These are phyloP conservation scores for Xiphophorus couchianus DNA, from an alignment of 2,113 vertebrate genomes.

Conservation along the genomic window DNA sequence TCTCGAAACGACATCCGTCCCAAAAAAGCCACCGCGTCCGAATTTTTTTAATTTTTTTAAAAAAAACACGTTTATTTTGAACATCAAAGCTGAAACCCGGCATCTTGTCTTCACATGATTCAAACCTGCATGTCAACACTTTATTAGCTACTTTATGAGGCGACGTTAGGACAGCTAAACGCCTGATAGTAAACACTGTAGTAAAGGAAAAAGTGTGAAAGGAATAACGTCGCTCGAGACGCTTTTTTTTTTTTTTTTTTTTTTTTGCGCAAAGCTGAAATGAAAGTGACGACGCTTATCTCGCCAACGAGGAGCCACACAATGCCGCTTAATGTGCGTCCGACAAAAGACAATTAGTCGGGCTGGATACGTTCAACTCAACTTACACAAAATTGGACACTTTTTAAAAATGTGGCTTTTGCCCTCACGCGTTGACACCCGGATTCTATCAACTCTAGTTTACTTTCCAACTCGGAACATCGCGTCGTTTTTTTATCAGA, in stretches of 20 bases:
- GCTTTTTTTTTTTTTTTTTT: no score
- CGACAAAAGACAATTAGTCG: constrained; percentile 75
- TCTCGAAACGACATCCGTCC: constrained; percentile 57
- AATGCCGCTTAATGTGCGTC: constrained; percentile 51
- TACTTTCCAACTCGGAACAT: constrained; percentile 5
- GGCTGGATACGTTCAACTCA: constrained; percentile 67
- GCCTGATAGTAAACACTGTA: constrained; percentile 64
- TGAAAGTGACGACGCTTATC: constrained; percentile 61
- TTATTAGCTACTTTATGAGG: constrained; percentile 64
- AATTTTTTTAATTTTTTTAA: no score
- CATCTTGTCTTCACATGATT: constrained; percentile 42
- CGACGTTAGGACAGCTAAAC: constrained; percentile 77
- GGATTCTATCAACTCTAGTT: constrained; percentile 9
- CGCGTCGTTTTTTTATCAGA: constrained; percentile 11
- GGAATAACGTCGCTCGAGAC: not conserved
- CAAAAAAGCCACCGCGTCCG: constrained; percentile 24
- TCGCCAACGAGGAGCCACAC: constrained; percentile 61
- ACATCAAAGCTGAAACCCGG: constrained; percentile 3
- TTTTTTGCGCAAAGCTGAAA: constrained; percentile 17
- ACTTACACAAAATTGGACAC: constrained; percentile 61
- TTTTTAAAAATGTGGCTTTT: constrained; percentile 42
- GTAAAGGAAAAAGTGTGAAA: constrained; percentile 25
- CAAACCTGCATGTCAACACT: constrained; percentile 10
- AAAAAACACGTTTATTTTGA: constrained; percentile 13
- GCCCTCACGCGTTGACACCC: no score